Base-by-base conservation (phyloP, 2,797 vertebrate species). In the Paratrypauchen microcephalus region DNA sequence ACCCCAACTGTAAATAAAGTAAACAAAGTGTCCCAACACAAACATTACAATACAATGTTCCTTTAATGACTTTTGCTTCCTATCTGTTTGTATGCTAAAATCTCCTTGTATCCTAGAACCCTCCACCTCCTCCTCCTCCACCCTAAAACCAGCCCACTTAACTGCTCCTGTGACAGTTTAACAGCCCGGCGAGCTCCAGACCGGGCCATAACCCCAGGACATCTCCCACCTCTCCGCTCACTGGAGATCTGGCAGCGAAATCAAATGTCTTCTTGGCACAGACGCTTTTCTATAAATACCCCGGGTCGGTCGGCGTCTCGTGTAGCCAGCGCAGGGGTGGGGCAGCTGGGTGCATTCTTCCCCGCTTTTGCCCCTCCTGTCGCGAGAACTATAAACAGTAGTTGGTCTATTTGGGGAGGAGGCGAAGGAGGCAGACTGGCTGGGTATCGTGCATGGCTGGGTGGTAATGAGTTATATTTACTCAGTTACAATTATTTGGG, bases 361-460 rank as follows among this genome's bases (percentile, higher is more conserved):
- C 30, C 72, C 79, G 69, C 65, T n/a, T 36, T 55, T 71, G 79
- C 83, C 83, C 78, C 78, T 73, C 74, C 81, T 79, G 73, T 61
- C 65, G 77, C 73, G 70, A 52, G 5, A 64, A 77, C 86, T 83
- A 82, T 77, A 87, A 90, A 92, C 89, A 89, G 89, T 87, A 89
- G 89, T 77, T 80, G 79, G 83, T 87, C 82, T 91, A 86, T 91
- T 87, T 79, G 81, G 26, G 65, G 77, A 39, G 66, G 76, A 81
- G 59, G 32, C 16, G 77, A 80, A 24, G 65, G 76, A 39, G 86
- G 65, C 67, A 65, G 75, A 75, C 78, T 80, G 82, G 77, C 85
- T 68, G 68, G 28, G 58, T 28, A 5, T 21, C 52, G 21, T 45
- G 41, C 41, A 45, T 5, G 41, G 41, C 13, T 45, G 41, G 41